phyloP scores from a whole-genome alignment of 1,140 invertebrate species.

The Halyomorpha halys region DNA sequence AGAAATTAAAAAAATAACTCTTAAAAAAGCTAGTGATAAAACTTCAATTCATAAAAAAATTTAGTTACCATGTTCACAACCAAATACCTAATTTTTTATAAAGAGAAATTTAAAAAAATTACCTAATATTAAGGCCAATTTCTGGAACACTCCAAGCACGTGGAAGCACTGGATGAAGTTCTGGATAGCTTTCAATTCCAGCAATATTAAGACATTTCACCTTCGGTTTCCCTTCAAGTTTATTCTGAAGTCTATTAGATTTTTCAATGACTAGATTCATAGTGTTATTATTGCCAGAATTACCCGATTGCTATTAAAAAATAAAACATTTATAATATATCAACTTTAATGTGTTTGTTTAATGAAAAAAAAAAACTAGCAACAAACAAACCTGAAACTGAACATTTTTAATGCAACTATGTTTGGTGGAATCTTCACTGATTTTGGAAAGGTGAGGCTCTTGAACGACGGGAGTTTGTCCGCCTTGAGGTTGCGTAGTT shows the following conservation, averaged over 20 bases:
- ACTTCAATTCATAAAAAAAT: no score
- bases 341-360: not conserved
- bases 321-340: not conserved
- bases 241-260: not conserved
- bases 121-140: conserved; percentile 40
- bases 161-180: conserved; percentile 51
- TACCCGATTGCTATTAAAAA: conserved; percentile 16
- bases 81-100: no score
- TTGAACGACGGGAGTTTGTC: conserved; percentile 10
- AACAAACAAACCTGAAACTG: conserved; percentile 20
- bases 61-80: no score
- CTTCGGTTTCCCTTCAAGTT: not conserved
- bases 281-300: conserved; percentile 26
- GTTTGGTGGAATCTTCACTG: conserved; percentile 43
- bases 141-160: conserved; percentile 64
- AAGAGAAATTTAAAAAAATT: no score
- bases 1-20: no score
- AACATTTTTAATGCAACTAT: conserved; percentile 24
- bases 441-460: conserved; percentile 41
- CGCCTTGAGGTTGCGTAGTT: conserved; percentile 13
- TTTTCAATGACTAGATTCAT: conserved; percentile 22
- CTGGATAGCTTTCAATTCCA: conserved; percentile 35
- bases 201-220: conserved; percentile 29
- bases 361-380: not conserved
- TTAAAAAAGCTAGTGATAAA: no score